Evolutionary conservation across 2,113 vertebrate genomes (phyloP).

Genomic region (Onychostoma macrolepis): DNA sequence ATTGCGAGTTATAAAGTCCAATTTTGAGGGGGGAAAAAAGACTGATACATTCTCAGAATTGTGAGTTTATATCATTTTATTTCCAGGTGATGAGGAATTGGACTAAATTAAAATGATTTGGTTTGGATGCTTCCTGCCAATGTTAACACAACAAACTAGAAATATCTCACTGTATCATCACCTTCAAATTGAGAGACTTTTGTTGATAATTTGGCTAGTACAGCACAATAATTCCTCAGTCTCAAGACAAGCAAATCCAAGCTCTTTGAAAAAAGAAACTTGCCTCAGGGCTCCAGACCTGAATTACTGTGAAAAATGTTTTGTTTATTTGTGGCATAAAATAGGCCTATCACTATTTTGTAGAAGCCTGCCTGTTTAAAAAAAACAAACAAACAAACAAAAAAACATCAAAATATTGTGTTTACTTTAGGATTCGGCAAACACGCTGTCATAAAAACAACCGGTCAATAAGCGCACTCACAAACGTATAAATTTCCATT

Average conservation of each 20-base stretch:
- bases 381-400: too few species aligned
- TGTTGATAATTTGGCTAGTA: neutral
- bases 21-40: too few species aligned
- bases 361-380: neutral
- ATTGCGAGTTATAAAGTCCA: too few species aligned
- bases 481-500: neutral
- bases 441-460: neutral
- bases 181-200: neutral
- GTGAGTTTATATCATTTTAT: too few species aligned
- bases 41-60: too few species aligned
- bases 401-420: neutral
- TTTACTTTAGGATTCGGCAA: neutral
- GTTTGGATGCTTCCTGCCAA: neutral
- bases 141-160: neutral
- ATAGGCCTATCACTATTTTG: neutral
- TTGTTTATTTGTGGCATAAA: neutral
- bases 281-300: neutral
- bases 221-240: neutral
- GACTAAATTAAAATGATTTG: neutral
- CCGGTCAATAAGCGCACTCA: neutral
- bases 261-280: neutral
- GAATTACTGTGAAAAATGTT: neutral
- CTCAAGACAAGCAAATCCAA: neutral
- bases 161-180: neutral
- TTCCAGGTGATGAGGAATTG: neutral